Base-by-base conservation (phyloP, 2,888 invertebrate genomes). In the Megamerina dolium region DNA sequence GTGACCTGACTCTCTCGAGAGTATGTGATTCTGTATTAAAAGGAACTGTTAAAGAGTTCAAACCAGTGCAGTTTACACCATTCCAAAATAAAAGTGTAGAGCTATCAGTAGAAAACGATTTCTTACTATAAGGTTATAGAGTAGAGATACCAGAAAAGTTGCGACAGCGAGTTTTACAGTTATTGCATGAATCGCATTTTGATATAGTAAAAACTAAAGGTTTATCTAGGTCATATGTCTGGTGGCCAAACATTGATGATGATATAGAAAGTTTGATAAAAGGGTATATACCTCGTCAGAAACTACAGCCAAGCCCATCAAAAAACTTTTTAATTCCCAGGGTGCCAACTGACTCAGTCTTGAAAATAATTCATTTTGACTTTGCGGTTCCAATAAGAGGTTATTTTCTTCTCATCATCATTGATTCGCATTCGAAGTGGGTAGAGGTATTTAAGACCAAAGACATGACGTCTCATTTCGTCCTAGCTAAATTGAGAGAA, bases 401-500 rank as follows among this genome's bases (percentile, higher is more conserved):
- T 16, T 20, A 21, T 40, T 39, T 47, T 23, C 30, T 47, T n/a
- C 37, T 49, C 13, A 30, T 47, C 19, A 35, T 46, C 9, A 34
- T 49, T 21, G 49, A 47, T 27, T 46, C 50, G 21, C 37, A 34
- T 37, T 41, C 47, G 5, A 45, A 48, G 41, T 51, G 44, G 35
- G 40, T 46, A 16, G 46, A 51, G 38, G 41, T 51, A 14, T 51
- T 51, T 26, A 49, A 43, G 16, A 46, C 43, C 8, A 51, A 51
- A 41, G 31, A 37, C 14, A 51, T 51, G 6, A 49, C 45, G 4
- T 32, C 49, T 30, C 17, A 29, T 3, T 46, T 48, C 40, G 41
- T 36, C 9, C 42, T 51, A 9, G 29, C 14, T 3, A 45, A 33
- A 39, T 40, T 43, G 16, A 16, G 41, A 9, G 41, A 48, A 27